phyloP scores from a whole-genome alignment of 1,140 invertebrate species.

The Gryllus bimaculatus region DNA sequence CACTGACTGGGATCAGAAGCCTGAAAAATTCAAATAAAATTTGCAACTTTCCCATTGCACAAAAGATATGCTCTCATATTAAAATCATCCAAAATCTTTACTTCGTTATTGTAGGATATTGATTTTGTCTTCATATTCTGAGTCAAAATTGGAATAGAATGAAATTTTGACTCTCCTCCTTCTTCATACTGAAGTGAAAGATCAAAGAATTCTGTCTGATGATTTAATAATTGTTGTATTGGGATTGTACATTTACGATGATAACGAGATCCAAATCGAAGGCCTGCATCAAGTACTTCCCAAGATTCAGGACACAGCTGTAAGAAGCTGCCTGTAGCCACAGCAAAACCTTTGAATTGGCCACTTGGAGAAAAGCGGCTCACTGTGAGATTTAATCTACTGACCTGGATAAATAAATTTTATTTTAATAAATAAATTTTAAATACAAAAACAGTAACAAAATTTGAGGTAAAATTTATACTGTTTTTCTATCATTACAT shows the following conservation, averaged over 20 bases:
- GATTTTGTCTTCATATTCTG: slow-evolving; percentile 28
- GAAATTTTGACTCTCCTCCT: slow-evolving; percentile 38
- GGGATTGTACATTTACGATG: slow-evolving; percentile 41
- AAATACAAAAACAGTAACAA: too few relatives aligned
- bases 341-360: slow-evolving; percentile 24
- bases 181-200: slow-evolving; percentile 45
- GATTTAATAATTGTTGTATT: slow-evolving; percentile 42
- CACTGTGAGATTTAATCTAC: slow-evolving; percentile 36
- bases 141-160: slow-evolving; percentile 48
- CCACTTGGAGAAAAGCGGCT: slow-evolving; percentile 28
- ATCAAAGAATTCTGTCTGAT: slow-evolving; percentile 44
- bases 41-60: too few relatives aligned
- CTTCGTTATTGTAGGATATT: background rate
- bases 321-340: slow-evolving; percentile 27
- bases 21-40: slow-evolving; percentile 25
- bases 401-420: slow-evolving; percentile 33
- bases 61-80: too few relatives aligned
- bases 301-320: slow-evolving; percentile 41
- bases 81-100: too few relatives aligned
- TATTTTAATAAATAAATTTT: background rate
- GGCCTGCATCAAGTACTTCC: slow-evolving; percentile 39
- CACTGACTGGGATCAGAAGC: slow-evolving; percentile 41
- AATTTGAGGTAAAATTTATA: too few relatives aligned
- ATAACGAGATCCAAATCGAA: slow-evolving; percentile 47
- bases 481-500: too few relatives aligned